Base-by-base conservation (phyloP, 2,113 vertebrate genomes). In the Sorex araneus region DNA sequence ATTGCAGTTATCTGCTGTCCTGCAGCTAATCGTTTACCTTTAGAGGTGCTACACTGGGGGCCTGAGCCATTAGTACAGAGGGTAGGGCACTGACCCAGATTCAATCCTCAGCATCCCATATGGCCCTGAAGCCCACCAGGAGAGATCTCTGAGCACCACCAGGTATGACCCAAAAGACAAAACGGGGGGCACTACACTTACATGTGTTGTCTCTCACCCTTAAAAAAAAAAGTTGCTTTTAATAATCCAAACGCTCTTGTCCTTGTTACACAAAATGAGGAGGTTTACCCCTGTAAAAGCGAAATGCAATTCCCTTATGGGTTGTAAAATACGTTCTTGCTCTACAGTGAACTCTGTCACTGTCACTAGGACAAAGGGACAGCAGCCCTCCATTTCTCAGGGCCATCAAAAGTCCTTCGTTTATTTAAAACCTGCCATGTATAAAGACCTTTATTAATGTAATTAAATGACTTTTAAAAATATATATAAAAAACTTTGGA, bases 11-110 rank as follows among this genome's bases (percentile, higher is more conserved):
- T 97, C 96, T 95, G 96, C 97, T 96, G 94, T 95, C 96, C 95
- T 96, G 96, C 97, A 95, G 94, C 89, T 96, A 96, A 96, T 97
- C 95, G 96, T 97, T 97, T 97, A 97, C 96, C 97, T 98, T 97
- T 97, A 96, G 97, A 97, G 11, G 25, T 28, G 57, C 95, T 95
- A 85, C 96, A 95, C 94, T 96, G 47, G 25, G 60, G 60, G 60
- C 15, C 18, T 63, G 15, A 63, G 25, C 25, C 9, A 63, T 63
- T 63, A 63, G 60, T 63, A 6, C 47, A 13, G 47, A 2, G 5
- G 47, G 47, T 10, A 50, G 47, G 47, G 47, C 47, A 10, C 47
- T 50, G 47, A 50, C 13, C 40, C 47, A 50, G 47, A 9, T 50
- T 50, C 47, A 3, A 40, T 50, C 47, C 9, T 13, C 9, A 13